Base-by-base conservation (phyloP, 2,888 invertebrate genomes). In the Chironomus riparius region DNA sequence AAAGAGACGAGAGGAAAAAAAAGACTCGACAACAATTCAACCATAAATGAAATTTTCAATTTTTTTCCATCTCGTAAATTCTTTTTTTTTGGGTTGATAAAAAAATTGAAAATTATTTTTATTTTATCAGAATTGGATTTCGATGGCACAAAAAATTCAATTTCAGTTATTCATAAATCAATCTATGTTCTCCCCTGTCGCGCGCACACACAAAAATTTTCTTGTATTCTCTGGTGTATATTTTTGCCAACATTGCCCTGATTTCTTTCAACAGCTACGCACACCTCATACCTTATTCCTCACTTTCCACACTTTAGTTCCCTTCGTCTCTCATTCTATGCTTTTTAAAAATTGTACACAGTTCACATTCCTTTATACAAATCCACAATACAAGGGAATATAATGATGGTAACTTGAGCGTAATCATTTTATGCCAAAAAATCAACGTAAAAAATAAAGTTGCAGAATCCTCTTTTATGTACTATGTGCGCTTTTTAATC, bases 81-180 rank as follows among this genome's bases (percentile, higher is more conserved):
- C 21, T 65, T 65, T 21, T 65, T 62, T 24, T 24, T 13, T 65
- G 24, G 13, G 24, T 18, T 56, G 56, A 56, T 13, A 65, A 65
- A 65, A 65, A 65, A n/a, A 18, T n/a, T 56, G 56, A 56, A 56
- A 56, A 56, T 56, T 56, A 56, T 56, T 56, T 56, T 50, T 56
- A 7, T 56, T 15, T 56, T 56, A 56, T 47, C 70, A 70, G 47
- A 48, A 71, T 71, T 71, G 71, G 56, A 71, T 71, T 71, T 71
- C 15, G n/a, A n/a, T 65, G 65, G 18, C n/a, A 18, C n/a, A 50
- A 56, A 71, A 71, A 71, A 50, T 50, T 71, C 71, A 56, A 56
- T 71, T 71, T 65, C 65, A 48, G 24, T 50, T 71, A 56, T 71
- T 71, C 50, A 71, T 71, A 71, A 71, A 71, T 71, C 71, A 71